Evolutionary conservation across 2,888 invertebrate species (phyloP).

Genomic region (Tholera decimalis): DNA sequence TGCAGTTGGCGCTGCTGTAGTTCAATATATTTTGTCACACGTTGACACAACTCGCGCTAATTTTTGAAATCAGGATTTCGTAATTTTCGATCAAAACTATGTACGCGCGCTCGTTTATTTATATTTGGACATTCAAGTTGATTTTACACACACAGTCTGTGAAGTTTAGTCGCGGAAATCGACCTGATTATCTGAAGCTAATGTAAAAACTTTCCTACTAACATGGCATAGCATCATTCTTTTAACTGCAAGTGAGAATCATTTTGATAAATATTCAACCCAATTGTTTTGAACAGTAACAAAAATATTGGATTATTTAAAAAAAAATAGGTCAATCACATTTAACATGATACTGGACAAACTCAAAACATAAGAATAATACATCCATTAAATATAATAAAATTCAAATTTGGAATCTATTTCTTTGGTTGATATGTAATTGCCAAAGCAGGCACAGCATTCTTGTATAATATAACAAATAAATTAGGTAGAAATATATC

Average conservation of each 20-base stretch:
- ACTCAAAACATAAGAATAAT: constrained; percentile 46
- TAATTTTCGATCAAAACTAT: no score
- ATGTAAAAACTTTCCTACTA: background rate
- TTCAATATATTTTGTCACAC: no score
- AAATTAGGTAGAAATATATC: constrained; percentile 74
- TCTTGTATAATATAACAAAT: constrained; percentile 51
- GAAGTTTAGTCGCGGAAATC: background rate
- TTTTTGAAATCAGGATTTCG: no score
- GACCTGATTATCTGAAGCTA: background rate
- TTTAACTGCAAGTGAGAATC: background rate
- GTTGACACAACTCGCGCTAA: no score
- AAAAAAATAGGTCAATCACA: constrained; percentile 20
- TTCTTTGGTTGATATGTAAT: constrained; percentile 69
- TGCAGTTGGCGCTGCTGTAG: no score
- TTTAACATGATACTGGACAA: constrained; percentile 28
- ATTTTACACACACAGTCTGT: background rate
- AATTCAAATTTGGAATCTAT: constrained; percentile 56
- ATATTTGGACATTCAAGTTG: no score
- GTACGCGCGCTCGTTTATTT: no score
- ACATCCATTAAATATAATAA: constrained; percentile 46
- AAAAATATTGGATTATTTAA: constrained; percentile 3
- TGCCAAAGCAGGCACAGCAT: constrained; percentile 50
- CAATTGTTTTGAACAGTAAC: background rate
- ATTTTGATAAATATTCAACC: background rate
- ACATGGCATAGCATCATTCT: background rate